Base-by-base conservation (phyloP, 1,140 invertebrate species). In the Chionoecetes opilio region DNA sequence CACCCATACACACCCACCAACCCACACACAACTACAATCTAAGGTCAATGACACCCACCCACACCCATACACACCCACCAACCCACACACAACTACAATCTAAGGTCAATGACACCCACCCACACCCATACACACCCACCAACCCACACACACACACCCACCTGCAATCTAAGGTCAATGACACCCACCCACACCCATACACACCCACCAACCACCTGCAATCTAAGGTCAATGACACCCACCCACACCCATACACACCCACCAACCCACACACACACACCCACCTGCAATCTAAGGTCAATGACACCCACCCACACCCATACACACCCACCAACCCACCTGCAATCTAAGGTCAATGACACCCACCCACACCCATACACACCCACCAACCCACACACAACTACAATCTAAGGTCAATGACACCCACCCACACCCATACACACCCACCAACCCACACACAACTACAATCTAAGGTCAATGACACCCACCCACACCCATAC, bases 401-500 rank as follows among this genome's bases (percentile, higher is more conserved):
- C 31, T 41, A 85, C 91, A 31, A n/a, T n/a, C n/a, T n/a, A n/a
- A n/a, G n/a, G n/a, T n/a, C 75, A 26, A 14, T n/a, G 21, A 29
- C 32, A 53, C 29, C 6, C 53, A 38, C 85, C 0, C 38, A 37
- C 21, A 26, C 46, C 17, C 85, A n/a, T 29, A 21, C 84, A 37
- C 34, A 21, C 63, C 21, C 17, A 1, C 0, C 2, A n/a, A n/a
- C n/a, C n/a, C n/a, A n/a, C 29, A 96, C 96, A 96, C 96, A 98
- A 98, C 97, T 96, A 98, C 98, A 96, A 98, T 98, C 97, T 98
- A n/a, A n/a, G n/a, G n/a, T n/a, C n/a, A n/a, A n/a, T 14, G n/a
- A n/a, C 41, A 46, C 41, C 5, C 14, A 46, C 41, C 5, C 5
- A 46, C 41, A n/a, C n/a, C n/a, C n/a, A 46, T 6, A 46, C 41